Percentiles rank a stretch among this genome's conserved stretches.
Evolutionary conservation across 2,888 invertebrate genomes (phyloP).

Genomic region (Hybos culiciformis): DNA sequence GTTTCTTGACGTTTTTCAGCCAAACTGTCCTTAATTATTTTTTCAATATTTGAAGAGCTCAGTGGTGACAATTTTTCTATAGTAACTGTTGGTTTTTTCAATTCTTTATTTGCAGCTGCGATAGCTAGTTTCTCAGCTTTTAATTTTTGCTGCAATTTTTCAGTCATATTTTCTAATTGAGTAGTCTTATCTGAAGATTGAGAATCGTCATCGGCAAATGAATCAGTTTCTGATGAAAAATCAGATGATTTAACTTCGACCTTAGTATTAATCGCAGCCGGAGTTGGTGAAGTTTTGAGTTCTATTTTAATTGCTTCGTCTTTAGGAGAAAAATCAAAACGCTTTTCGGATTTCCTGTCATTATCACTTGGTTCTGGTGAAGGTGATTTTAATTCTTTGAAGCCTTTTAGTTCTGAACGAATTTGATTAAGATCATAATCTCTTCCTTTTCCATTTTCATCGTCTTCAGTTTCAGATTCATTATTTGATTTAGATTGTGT

Average conservation of each 20-base stretch:
- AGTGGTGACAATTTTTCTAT: constrained; percentile 16
- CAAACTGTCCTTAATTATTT: constrained; percentile 24
- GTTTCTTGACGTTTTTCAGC: constrained; percentile 25
- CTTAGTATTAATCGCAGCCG: constrained; percentile 16
- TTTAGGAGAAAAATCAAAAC: constrained; percentile 3
- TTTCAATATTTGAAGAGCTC: constrained; percentile 21
- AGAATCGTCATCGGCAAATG: constrained; percentile 33
- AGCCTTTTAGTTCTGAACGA: constrained; percentile 68
- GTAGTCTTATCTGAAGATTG: constrained; percentile 32
- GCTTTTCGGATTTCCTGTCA: constrained; percentile 9
- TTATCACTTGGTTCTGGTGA: constrained; percentile 38
- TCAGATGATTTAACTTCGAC: constrained; percentile 30
- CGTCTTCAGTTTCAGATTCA: constrained; percentile 41
- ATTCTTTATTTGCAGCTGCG: constrained; percentile 10
- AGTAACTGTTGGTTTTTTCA: not conserved
- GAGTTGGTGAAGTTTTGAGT: constrained; percentile 6
- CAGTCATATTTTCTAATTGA: constrained; percentile 25
- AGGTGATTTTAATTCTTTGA: constrained; percentile 46
- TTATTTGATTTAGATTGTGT: constrained; percentile 19
- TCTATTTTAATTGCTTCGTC: constrained; percentile 10
- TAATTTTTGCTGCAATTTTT: constrained; percentile 24
- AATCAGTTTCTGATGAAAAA: constrained; percentile 32
- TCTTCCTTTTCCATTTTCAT: constrained; percentile 41
- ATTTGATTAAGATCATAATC: constrained; percentile 78
- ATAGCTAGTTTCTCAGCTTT: constrained; percentile 23